Base-by-base conservation (phyloP, 1,140 invertebrate genomes). In the Cydia strobilella region DNA sequence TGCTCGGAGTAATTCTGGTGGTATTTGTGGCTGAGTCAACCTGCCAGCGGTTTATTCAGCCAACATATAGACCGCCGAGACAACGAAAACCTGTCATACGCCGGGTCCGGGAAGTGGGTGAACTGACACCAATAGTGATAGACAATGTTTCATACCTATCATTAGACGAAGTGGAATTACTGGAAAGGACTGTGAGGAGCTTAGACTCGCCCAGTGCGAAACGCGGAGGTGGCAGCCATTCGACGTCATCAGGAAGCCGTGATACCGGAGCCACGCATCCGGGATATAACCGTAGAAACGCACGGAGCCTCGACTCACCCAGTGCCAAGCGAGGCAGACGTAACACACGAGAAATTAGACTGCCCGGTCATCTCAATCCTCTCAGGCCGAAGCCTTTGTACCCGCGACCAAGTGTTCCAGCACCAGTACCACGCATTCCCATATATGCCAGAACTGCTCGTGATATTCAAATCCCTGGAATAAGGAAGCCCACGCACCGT, bases 271-370 rank as follows among this genome's bases (percentile, higher is more conserved):
- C 72, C 7, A 81, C 77, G 12, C 77, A 82, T 51, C 75, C 77
- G 12, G 81, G 77, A 23, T 0, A 84, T 4, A 35, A 84, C 51
- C 5, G 39, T 45, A 4, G 77, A 72, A 27, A 80, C 35, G 12
- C 51, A 20, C 74, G 77, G 78, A 86, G 85, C 72, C 63, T 81
- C 1, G 80, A 84, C 51, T 86, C 80, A 23, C 86, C 84, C 3
- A 87, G 83, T 45, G 79, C 84, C 9, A 86, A 82, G 20, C 80
- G 82, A 13, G 80, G 78, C 10, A 86, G 87, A 18, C 82, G 85
- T 18, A 88, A 88, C 62, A 79, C 85, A 12, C 77, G 81, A 80
- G 69, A 73, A 18, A 51, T 81, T 23, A 72, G 71, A 20, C 18
- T 25, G 3, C 42, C 75, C 23, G 35, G 65, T 5, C 65, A 72